phyloP scores from a whole-genome alignment of 1,140 invertebrate species.

The Aphelinus certus region DNA sequence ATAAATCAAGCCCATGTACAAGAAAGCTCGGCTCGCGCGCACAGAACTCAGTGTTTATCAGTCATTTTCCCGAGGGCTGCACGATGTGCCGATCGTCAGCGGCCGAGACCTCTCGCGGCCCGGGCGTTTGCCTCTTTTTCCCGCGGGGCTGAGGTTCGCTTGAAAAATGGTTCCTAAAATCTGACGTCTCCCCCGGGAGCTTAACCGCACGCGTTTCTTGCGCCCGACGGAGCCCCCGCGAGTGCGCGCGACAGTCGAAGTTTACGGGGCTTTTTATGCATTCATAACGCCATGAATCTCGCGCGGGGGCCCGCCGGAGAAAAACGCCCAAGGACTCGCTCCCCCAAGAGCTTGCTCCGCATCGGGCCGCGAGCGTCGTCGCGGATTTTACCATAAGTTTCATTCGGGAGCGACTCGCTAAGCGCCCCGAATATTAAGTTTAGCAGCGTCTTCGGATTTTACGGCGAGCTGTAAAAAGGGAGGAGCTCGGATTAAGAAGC shows the following conservation, averaged over 20 bases:
- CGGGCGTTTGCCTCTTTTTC: constrained; percentile 13
- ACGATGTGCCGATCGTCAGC: background rate
- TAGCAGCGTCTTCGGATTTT: constrained; percentile 10
- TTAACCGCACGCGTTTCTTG: too few relatives aligned
- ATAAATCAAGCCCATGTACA: background rate
- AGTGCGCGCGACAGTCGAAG: constrained; percentile 42
- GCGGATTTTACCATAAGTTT: too few relatives aligned
- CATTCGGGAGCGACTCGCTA: background rate
- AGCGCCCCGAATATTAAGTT: constrained; percentile 19
- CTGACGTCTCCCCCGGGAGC: constrained; percentile 39
- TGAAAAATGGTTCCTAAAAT: constrained; percentile 56
- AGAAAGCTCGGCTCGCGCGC: background rate
- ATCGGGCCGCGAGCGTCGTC: background rate
- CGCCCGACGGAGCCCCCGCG: too few relatives aligned
- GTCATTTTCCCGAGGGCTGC: constrained; percentile 6
- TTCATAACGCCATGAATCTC: constrained; percentile 54
- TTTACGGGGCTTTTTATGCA: constrained; percentile 56
- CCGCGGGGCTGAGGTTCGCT: constrained; percentile 35
- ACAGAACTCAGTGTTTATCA: constrained; percentile 3
- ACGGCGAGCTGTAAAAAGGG: background rate
- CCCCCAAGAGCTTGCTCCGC: constrained; percentile 13
- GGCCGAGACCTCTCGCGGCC: constrained; percentile 1
- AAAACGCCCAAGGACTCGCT: constrained; percentile 50
- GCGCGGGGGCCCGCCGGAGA: constrained; percentile 30
- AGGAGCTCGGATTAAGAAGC: background rate